Conservation (phyloP, 2,888 invertebrate genomes). For the Tholera decimalis region DNA sequence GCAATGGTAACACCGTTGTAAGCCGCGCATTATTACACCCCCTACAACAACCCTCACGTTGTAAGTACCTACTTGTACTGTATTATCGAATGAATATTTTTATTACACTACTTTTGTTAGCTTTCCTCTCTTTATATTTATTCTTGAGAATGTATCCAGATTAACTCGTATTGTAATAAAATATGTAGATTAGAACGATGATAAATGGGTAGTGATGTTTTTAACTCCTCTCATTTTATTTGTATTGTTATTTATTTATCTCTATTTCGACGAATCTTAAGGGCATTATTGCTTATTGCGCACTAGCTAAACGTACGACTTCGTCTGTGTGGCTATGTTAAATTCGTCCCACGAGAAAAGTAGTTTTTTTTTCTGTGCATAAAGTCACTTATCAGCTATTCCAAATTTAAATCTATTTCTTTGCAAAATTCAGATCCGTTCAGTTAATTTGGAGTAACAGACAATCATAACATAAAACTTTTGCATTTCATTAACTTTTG, state of each 20-base stretch:
- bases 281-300: too few species aligned
- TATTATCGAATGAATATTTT: slow-evolving; percentile 42
- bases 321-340: too few species aligned
- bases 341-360: too few species aligned
- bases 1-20: slow-evolving; percentile 65
- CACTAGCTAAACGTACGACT: too few species aligned
- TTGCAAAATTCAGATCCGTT: too few species aligned
- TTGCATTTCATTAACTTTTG: background rate
- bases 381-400: too few species aligned
- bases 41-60: slow-evolving; percentile 33
- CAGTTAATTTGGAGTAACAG: too few species aligned
- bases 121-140: background rate
- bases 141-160: background rate
- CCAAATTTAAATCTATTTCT: too few species aligned
- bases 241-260: background rate
- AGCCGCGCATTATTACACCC: slow-evolving; percentile 71
- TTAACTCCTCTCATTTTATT: background rate
- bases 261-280: background rate
- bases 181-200: background rate
- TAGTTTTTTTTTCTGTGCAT: too few species aligned
- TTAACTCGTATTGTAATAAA: background rate
- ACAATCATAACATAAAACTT: too few species aligned
- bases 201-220: too few species aligned
- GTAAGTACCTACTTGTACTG: slow-evolving; percentile 38
- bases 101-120: slow-evolving; percentile 7